phyloP scores from a whole-genome alignment of 2,888 invertebrate genomes.

The Agriopis leucophaearia region DNA sequence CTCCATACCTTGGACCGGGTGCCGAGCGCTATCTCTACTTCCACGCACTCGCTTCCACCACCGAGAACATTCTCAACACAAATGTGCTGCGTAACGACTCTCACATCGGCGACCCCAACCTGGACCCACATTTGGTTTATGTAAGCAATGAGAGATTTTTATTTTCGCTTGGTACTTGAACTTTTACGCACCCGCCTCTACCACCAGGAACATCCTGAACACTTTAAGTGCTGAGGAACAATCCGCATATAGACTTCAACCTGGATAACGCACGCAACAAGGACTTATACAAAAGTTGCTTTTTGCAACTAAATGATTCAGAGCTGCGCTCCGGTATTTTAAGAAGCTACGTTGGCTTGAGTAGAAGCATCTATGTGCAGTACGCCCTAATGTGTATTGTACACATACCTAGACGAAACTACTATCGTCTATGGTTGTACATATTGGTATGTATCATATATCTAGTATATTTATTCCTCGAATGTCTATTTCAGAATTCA shows the following conservation, averaged over 20 bases:
- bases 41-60: constrained; percentile 89
- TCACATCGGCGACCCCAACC: constrained; percentile 77
- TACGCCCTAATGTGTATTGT: no score
- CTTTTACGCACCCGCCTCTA: not conserved
- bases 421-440: no score
- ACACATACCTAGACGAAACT: no score
- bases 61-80: constrained; percentile 89
- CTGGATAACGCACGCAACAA: not conserved
- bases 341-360: no score
- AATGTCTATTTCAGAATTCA: no score
- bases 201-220: not conserved
- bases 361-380: no score
- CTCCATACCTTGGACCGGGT: constrained; percentile 71
- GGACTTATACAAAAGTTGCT: not conserved
- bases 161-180: not conserved
- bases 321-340: no score
- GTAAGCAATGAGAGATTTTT: constrained; percentile 61
- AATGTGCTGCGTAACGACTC: constrained; percentile 86
- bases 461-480: no score
- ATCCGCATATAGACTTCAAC: not conserved
- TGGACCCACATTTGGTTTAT: constrained; percentile 83
- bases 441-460: no score
- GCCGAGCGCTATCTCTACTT: constrained; percentile 87
- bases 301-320: not conserved
- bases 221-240: not conserved